A percentile compares a stretch with the other conserved stretches of the same genome.
Evolutionary conservation across 2,888 invertebrate genomes (phyloP).

Genomic region (Cartodere bifasciata): DNA sequence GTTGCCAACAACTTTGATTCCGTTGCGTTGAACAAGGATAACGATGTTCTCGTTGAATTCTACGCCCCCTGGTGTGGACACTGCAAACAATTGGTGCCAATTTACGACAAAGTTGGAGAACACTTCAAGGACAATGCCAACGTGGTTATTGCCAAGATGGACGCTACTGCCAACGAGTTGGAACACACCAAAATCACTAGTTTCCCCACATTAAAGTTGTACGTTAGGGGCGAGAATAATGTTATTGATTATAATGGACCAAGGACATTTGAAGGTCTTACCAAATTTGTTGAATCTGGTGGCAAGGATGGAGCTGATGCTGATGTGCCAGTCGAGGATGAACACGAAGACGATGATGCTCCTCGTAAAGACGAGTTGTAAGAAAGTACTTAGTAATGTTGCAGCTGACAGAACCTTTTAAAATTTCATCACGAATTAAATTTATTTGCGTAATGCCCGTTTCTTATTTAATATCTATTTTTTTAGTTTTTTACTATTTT

Average conservation of each 20-base stretch:
- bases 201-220: slow-evolving; percentile 91
- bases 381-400: slow-evolving; percentile 27
- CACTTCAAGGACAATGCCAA: slow-evolving; percentile 74
- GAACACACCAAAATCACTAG: slow-evolving; percentile 90
- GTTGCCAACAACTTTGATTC: slow-evolving; percentile 94
- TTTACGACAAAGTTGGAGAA: slow-evolving; percentile 79
- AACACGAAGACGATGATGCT: slow-evolving; percentile 60
- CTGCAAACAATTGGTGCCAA: slow-evolving; percentile 94
- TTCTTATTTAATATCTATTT: slow-evolving; percentile 1
- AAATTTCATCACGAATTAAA: slow-evolving; percentile 10
- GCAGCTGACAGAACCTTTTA: no score
- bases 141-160: slow-evolving; percentile 95
- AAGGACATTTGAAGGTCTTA: slow-evolving; percentile 83
- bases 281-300: slow-evolving; percentile 86
- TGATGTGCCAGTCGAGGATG: slow-evolving; percentile 47
- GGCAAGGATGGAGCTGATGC: slow-evolving; percentile 66
- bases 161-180: slow-evolving; percentile 94
- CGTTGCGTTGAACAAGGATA: slow-evolving; percentile 74
- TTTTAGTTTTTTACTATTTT: no score
- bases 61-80: slow-evolving; percentile 99
- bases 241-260: slow-evolving; percentile 89
- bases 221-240: slow-evolving; percentile 84
- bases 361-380: slow-evolving; percentile 71
- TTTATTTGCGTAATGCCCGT: slow-evolving; percentile 1
- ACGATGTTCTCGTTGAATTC: slow-evolving; percentile 96